Conservation (phyloP, 1,140 invertebrate genomes). For the Drosophila kurseongensis region DNA sequence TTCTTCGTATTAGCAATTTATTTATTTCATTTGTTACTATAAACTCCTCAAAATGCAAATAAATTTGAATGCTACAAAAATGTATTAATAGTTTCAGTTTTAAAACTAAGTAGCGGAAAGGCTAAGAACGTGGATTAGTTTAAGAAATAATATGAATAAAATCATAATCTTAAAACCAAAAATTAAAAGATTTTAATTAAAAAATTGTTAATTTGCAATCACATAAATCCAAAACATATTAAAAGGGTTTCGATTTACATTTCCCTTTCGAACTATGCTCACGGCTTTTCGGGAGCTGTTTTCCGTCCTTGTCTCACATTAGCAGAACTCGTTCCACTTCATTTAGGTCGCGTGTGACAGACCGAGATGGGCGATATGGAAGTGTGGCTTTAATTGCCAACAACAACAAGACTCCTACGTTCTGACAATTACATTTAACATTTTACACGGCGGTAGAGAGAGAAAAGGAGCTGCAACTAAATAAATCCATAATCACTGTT, state of each 20-base stretch:
- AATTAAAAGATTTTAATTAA: neutral
- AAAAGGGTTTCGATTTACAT: too few species aligned
- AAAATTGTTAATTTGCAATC: neutral
- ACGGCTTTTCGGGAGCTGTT: too few species aligned
- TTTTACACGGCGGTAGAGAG: slow-evolving; percentile 15
- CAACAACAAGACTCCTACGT: slow-evolving; percentile 33
- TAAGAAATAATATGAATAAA: too few species aligned
- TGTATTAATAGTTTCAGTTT: too few species aligned
- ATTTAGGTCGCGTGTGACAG: slow-evolving; percentile 17
- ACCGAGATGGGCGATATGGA: neutral
- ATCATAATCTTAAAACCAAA: too few species aligned
- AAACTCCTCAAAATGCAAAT: too few species aligned
- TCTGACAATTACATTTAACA: slow-evolving; percentile 51
- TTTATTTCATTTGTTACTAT: too few species aligned
- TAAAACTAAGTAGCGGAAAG: too few species aligned
- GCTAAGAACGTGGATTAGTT: too few species aligned
- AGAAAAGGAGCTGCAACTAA: slow-evolving; percentile 38
- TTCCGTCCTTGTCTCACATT: neutral
- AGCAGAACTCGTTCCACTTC: slow-evolving; percentile 31
- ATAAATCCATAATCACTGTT: slow-evolving; percentile 76
- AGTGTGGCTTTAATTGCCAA: slow-evolving; percentile 38
- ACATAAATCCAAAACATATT: slow-evolving; percentile 3
- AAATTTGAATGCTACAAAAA: too few species aligned
- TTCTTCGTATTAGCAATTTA: too few species aligned
- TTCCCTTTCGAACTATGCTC: too few species aligned